These are phyloP conservation scores for Clarias laeviceps DNA, from an alignment of 2,797 vertebrate genomes.

Conservation along the genomic window DNA sequence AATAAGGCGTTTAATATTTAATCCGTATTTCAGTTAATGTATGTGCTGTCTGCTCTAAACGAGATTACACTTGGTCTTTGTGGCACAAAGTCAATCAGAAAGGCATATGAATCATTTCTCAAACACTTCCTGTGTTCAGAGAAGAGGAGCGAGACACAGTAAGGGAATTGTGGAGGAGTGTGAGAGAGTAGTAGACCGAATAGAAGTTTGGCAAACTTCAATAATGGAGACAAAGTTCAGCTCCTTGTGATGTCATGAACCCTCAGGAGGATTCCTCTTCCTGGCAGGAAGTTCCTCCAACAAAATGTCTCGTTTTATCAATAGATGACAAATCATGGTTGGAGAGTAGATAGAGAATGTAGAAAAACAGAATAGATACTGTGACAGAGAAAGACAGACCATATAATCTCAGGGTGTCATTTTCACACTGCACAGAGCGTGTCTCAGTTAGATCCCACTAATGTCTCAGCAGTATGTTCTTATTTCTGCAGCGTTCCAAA, in stretches of 20 bases:
- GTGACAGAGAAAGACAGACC: constrained; percentile 9
- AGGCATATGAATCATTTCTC: constrained; percentile 62
- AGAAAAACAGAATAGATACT: constrained; percentile 2
- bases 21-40: constrained; percentile 23
- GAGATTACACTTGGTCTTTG: constrained; percentile 50
- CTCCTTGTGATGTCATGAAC: constrained; percentile 53
- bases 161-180: constrained; percentile 38
- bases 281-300: constrained; percentile 32
- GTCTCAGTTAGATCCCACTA: background rate
- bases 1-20: background rate
- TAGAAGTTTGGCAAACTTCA: constrained; percentile 46
- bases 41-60: constrained; percentile 28
- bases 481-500: constrained; percentile 1
- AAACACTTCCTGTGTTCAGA: constrained; percentile 65
- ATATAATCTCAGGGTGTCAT: constrained; percentile 6
- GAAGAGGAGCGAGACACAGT: constrained; percentile 27
- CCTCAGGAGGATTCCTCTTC: constrained; percentile 36
- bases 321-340: background rate
- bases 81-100: constrained; percentile 56
- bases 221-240: constrained; percentile 55
- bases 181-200: constrained; percentile 25
- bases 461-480: background rate
- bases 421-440: constrained; percentile 9
- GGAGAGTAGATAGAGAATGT: constrained; percentile 10
- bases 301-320: constrained; percentile 20